Conservation (phyloP, 2,797 vertebrate species). For the Enteromius trimaculatus region DNA sequence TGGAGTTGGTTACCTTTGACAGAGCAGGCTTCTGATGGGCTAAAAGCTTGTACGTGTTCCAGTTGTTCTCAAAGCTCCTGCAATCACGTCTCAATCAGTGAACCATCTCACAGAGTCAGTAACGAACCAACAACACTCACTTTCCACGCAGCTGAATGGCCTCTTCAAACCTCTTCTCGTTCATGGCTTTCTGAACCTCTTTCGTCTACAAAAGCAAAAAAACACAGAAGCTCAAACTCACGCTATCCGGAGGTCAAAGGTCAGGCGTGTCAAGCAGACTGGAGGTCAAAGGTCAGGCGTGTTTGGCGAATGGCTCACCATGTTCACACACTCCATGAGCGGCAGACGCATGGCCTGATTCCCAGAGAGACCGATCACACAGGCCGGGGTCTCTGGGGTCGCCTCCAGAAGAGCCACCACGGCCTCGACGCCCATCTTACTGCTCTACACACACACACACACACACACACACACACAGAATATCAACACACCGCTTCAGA, state of each 20-base stretch:
- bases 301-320: conserved; percentile 79
- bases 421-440: conserved; percentile 94
- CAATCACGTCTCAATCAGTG: background rate
- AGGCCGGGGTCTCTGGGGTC: conserved; percentile 86
- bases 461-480: too few species aligned
- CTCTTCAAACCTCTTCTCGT: conserved; percentile 83
- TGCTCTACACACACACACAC: conserved; percentile 80
- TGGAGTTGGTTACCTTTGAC: conserved; percentile 78
- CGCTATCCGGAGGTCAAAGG: background rate
- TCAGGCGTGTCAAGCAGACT: background rate
- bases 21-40: conserved; percentile 86
- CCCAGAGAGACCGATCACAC: conserved; percentile 91
- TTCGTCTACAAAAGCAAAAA: conserved; percentile 80
- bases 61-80: conserved; percentile 97
- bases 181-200: conserved; percentile 92
- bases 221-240: background rate
- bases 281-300: background rate
- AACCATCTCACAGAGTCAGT: background rate
- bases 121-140: conserved; percentile 71
- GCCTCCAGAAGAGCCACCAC: conserved; percentile 92
- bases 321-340: conserved; percentile 95
- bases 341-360: conserved; percentile 92
- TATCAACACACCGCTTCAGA: too few species aligned
- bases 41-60: conserved; percentile 91
- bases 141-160: conserved; percentile 91